Percentiles rank a stretch among this genome's conserved stretches.
Evolutionary conservation across 2,888 invertebrate species (phyloP).

Genomic region (Campoplex nolae): DNA sequence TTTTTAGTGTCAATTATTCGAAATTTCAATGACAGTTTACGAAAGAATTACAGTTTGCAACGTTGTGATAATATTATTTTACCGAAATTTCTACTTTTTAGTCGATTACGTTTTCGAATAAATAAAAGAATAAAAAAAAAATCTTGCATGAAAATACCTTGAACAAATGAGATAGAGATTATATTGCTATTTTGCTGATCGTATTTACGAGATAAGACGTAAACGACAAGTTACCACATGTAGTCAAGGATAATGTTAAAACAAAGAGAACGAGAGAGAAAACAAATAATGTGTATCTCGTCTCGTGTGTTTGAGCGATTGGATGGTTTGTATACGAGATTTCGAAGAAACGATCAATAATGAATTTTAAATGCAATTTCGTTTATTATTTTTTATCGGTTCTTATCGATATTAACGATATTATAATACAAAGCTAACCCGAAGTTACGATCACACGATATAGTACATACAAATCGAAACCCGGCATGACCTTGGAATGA

Average conservation of each 20-base stretch:
- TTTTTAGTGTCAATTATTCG: neutral
- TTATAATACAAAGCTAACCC: constrained; percentile 28
- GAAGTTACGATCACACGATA: constrained; percentile 6
- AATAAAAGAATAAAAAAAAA: neutral
- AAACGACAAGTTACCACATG: constrained; percentile 45
- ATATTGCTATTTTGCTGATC: constrained; percentile 27
- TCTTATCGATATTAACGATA: constrained; percentile 24
- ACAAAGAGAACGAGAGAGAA: constrained; percentile 8
- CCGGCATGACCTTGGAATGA: neutral
- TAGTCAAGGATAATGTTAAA: constrained; percentile 30
- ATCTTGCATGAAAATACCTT: constrained; percentile 1
- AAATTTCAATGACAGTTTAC: neutral
- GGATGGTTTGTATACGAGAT: constrained; percentile 42
- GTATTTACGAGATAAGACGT: constrained; percentile 23
- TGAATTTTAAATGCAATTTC: constrained; percentile 37
- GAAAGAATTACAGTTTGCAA: neutral
- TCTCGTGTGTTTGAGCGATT: constrained; percentile 41
- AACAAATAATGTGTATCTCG: constrained; percentile 24
- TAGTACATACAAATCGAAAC: neutral
- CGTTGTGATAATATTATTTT: neutral
- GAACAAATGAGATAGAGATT: constrained; percentile 25
- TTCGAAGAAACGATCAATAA: constrained; percentile 39
- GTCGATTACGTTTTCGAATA: neutral
- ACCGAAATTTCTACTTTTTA: neutral
- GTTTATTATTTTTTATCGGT: constrained; percentile 18